Percentiles rank a stretch among this genome's conserved stretches.
These are phyloP conservation scores for Phacellophora camtschatica DNA, from an alignment of 30 jellyfish, hydroid and myxozoan genomes.

Conservation along the genomic window DNA sequence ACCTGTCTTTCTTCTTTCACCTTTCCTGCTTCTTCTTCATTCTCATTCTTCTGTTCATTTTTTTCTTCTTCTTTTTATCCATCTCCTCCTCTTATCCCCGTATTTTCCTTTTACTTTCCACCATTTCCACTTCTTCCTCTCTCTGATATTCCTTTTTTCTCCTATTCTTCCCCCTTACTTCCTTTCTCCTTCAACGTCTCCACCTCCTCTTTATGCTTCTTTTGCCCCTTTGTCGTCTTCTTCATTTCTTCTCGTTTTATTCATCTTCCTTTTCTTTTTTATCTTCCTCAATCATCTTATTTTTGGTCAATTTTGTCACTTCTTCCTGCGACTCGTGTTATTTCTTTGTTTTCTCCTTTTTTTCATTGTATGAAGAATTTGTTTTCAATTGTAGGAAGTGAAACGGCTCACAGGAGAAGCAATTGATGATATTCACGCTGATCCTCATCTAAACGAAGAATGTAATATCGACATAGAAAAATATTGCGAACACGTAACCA, in stretches of 20 bases:
- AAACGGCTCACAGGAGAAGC: slow-evolving; percentile 76
- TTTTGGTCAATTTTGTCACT: not conserved
- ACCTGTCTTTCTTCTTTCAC: too few relatives aligned
- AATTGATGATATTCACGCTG: slow-evolving; percentile 83
- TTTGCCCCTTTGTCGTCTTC: not conserved
- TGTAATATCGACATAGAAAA: slow-evolving; percentile 78
- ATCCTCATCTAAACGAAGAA: slow-evolving; percentile 73
- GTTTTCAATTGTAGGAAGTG: slow-evolving; percentile 60
- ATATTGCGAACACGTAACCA: slow-evolving; percentile 66
- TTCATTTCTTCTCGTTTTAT: not conserved
- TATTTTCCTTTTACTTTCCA: not conserved
- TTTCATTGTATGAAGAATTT: not conserved
- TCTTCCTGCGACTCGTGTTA: not conserved
- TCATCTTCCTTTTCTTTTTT: not conserved
- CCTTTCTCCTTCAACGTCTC: not conserved
- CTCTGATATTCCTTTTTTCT: not conserved
- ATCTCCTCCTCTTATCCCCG: not conserved
- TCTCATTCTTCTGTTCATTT: not conserved
- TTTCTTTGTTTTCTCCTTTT: not conserved
- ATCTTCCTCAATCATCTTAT: too few relatives aligned
- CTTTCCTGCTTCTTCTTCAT: not conserved
- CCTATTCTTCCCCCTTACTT: not conserved
- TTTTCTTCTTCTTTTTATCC: not conserved
- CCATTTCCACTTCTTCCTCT: not conserved
- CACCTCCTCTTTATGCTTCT: not conserved